These are phyloP conservation scores for Sacculina carcini DNA, from an alignment of 2,888 invertebrate species.

Conservation along the genomic window DNA sequence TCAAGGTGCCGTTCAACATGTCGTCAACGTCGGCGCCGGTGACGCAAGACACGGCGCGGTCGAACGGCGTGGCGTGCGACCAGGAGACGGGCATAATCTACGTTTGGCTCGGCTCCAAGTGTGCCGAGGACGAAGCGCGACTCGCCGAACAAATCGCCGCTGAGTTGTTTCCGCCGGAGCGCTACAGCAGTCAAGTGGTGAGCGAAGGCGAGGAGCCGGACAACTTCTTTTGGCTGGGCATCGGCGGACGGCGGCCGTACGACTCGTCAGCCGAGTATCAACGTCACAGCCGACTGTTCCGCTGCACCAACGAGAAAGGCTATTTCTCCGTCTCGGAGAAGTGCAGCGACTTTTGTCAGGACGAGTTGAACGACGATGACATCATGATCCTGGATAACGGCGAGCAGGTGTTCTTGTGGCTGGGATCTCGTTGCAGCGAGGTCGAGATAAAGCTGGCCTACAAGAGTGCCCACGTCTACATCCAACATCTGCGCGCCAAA, in stretches of 20 bases:
- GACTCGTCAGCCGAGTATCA: conserved; percentile 72
- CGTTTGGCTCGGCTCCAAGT: conserved; percentile 73
- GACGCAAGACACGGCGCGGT: neutral
- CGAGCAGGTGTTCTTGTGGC: conserved; percentile 89
- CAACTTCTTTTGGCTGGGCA: conserved; percentile 93
- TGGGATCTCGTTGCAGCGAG: conserved; percentile 86
- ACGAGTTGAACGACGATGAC: conserved; percentile 95
- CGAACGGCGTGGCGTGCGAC: conserved; percentile 52
- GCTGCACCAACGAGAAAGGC: conserved; percentile 97
- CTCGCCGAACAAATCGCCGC: conserved; percentile 75
- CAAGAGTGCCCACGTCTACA: conserved; percentile 96
- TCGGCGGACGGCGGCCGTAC: conserved; percentile 69
- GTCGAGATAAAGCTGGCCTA: conserved; percentile 96
- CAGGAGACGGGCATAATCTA: conserved; percentile 72
- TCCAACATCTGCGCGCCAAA: conserved; percentile 84
- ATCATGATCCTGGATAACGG: conserved; percentile 99
- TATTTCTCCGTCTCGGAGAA: conserved; percentile 98
- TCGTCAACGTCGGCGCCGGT: neutral
- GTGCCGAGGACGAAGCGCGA: conserved; percentile 56
- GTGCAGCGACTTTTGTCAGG: conserved; percentile 90
- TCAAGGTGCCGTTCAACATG: conserved; percentile 9
- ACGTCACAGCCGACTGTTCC: conserved; percentile 71
- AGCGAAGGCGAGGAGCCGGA: conserved; percentile 90
- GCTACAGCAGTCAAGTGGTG: conserved; percentile 34
- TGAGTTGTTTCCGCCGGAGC: conserved; percentile 33